Evolutionary conservation across 2,113 vertebrate species (phyloP), one percentile per base, ranked within the genome.

Genomic region (Rana temporaria): DNA sequence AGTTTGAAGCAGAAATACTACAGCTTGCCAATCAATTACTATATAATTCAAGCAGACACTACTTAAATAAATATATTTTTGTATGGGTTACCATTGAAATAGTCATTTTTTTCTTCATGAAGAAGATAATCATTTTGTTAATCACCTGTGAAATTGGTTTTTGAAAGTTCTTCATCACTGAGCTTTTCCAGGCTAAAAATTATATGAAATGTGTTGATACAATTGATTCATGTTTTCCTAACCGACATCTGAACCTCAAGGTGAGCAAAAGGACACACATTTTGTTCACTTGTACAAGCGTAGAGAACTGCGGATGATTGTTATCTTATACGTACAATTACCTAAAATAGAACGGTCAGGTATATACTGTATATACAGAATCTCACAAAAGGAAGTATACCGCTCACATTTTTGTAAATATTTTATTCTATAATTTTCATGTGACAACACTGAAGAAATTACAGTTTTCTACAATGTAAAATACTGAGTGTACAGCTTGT

Each of bases 71-170:
- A 57, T 62, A 22, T 18, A 32, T 32, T 24, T 67, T 76, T 79
- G 59, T 34, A 18, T n/a, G 60, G 1, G 56, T 67, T 71, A 62
- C 68, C 79, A 19, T 12, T 73, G 59, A 64, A 74, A 64, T 26
- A 75, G 72, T 75, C 56, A 75, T 75, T 57, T 75, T 74, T 75
- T 74, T 71, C 53, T 73, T 82, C 22, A 56, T 17, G 8, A 75
- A 48, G 56, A 80, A 53, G 67, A 71, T 80, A 80, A 80, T 80
- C 78, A 80, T 80, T 80, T 62, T 80, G 78, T 80, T 80, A 80
- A 80, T 80, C 78, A 80, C 78, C 78, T 80, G 78, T 80, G 78
- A 80, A 80, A 80, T 80, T 80, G 78, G 67, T 71, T 80, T 80
- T 22, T 80, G 56, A 80, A 80, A 71, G 67, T 80, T 80, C 56